Conservation (phyloP, 23 tunicate genomes). For the Botrylloides violaceus region DNA sequence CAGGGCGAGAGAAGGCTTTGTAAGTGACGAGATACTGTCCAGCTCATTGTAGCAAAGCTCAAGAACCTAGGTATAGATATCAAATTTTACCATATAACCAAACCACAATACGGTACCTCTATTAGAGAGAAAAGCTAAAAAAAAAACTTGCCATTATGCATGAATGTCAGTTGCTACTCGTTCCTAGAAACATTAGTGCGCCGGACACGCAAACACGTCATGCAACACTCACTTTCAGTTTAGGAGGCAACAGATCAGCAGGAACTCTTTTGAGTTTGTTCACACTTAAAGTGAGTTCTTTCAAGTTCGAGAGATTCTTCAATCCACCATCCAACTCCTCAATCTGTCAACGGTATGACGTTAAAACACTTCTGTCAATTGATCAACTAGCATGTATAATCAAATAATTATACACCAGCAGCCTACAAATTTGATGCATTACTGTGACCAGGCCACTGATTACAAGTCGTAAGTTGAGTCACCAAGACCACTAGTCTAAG, state of each 20-base stretch:
- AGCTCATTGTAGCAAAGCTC: constrained; percentile 65
- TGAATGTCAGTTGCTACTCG: too few species aligned
- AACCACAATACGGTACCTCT: too few species aligned
- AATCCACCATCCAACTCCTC: constrained; percentile 29
- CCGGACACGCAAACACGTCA: too few species aligned
- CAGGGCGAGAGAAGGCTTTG: constrained; percentile 58
- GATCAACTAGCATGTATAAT: not conserved
- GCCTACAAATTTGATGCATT: too few species aligned
- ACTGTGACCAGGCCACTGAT: too few species aligned
- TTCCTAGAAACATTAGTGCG: too few species aligned
- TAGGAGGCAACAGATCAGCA: constrained; percentile 45
- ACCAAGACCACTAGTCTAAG: too few species aligned
- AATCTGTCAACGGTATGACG: constrained; percentile 19
- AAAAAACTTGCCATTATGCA: too few species aligned
- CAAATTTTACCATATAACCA: too few species aligned
- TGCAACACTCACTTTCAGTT: constrained; percentile 55
- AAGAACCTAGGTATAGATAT: constrained; percentile 38
- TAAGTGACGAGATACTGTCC: constrained; percentile 37
- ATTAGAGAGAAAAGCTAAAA: too few species aligned
- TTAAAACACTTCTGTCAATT: not conserved
- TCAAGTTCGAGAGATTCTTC: constrained; percentile 34
- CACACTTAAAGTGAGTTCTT: constrained; percentile 68
- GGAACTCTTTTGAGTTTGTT: constrained; percentile 38
- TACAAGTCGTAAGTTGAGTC: too few species aligned
- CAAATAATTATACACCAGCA: too few species aligned